Evolutionary conservation across 2,797 vertebrate genomes (phyloP).

Genomic region (Sebastes nivosus): DNA sequence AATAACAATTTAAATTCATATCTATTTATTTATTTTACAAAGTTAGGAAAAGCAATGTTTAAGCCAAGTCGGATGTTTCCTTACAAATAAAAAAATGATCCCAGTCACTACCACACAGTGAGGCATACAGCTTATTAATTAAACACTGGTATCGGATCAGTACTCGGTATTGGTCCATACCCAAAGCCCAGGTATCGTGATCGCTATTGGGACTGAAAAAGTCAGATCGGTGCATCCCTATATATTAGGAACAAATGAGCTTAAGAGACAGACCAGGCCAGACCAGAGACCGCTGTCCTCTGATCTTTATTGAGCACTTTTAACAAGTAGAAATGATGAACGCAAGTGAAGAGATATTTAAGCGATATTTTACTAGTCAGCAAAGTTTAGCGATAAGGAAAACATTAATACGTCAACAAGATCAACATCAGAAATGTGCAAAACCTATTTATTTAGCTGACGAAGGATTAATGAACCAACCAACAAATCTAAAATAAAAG

Average conservation of each 20-base stretch:
- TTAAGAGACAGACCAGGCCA: background rate
- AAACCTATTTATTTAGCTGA: background rate
- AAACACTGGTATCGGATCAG: too few species aligned
- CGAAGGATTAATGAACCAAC: background rate
- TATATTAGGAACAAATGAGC: background rate
- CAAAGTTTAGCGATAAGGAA: background rate
- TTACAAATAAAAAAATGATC: too few species aligned
- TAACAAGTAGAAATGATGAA: background rate
- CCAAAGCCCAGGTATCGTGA: too few species aligned
- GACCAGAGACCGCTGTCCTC: background rate
- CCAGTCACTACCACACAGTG: too few species aligned
- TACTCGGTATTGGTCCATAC: too few species aligned
- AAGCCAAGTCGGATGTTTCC: too few species aligned
- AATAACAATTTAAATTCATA: too few species aligned
- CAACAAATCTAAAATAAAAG: background rate
- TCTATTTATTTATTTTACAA: too few species aligned
- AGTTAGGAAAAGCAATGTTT: too few species aligned
- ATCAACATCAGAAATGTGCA: background rate
- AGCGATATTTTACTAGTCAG: background rate
- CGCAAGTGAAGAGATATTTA: background rate
- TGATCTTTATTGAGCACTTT: background rate
- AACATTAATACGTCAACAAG: background rate
- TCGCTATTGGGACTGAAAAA: too few species aligned
- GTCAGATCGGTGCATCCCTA: background rate
- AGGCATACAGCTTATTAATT: too few species aligned